phyloP scores from a whole-genome alignment of 2,113 vertebrate genomes.

The Mustelus asterias region DNA sequence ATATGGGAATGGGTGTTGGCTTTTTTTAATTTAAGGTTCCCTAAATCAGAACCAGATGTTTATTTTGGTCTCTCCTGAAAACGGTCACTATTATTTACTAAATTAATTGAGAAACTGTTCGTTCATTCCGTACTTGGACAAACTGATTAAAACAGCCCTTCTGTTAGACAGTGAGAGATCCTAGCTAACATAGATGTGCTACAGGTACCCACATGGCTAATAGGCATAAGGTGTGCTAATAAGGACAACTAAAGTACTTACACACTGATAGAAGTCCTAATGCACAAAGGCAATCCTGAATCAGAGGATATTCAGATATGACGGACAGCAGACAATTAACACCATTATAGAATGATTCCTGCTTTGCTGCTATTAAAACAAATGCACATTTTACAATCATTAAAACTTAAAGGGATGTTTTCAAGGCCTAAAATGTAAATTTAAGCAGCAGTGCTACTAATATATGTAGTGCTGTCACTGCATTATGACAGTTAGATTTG shows the following conservation, averaged over 20 bases:
- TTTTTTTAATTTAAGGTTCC: neutral
- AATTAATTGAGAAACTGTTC: neutral
- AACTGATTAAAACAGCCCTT: neutral
- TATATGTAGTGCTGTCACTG: conserved; percentile 26
- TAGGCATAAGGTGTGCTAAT: neutral
- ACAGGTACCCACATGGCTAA: neutral
- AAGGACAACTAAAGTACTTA: neutral
- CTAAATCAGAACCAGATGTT: neutral
- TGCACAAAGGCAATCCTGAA: neutral
- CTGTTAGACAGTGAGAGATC: too few species aligned
- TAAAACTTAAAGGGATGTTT: neutral
- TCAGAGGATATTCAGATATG: neutral
- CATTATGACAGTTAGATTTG: conserved; percentile 19
- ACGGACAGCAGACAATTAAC: neutral
- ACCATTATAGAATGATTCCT: neutral
- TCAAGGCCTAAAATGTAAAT: conserved; percentile 2
- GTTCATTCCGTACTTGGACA: neutral
- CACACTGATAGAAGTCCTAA: neutral
- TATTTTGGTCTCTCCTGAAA: neutral
- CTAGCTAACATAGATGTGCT: neutral
- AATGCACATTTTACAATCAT: neutral
- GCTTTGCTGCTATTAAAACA: neutral
- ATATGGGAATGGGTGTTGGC: neutral
- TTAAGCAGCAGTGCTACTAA: conserved; percentile 4
- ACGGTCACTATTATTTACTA: neutral